These are phyloP conservation scores for Eulacestoma nigropectus DNA, from an alignment of 2,113 vertebrate species.

Conservation along the genomic window DNA sequence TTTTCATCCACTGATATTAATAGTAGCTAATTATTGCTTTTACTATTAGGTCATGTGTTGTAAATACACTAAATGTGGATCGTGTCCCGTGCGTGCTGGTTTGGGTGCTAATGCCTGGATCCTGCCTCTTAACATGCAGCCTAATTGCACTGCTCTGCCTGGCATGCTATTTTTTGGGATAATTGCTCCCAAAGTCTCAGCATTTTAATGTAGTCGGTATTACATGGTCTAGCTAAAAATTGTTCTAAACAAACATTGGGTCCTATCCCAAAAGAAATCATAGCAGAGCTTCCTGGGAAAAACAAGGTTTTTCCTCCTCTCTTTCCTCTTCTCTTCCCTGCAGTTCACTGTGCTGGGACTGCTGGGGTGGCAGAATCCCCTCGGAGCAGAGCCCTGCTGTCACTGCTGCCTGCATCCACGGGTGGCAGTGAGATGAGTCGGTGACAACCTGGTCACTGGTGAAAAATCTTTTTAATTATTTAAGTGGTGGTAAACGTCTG, in stretches of 20 bases:
- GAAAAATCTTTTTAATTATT: slow-evolving; percentile 65
- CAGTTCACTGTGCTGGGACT: background rate
- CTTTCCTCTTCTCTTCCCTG: background rate
- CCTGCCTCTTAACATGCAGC: slow-evolving; percentile 20
- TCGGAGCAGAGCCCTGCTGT: background rate
- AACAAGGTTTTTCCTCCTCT: background rate
- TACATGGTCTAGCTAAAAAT: background rate
- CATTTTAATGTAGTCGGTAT: background rate
- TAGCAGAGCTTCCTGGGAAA: background rate
- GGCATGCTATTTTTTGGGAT: slow-evolving; percentile 16
- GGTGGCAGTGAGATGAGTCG: background rate
- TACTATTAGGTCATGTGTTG: slow-evolving; percentile 39
- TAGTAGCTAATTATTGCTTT: slow-evolving; percentile 57
- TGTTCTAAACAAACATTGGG: background rate
- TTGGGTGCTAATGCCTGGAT: slow-evolving; percentile 4
- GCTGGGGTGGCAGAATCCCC: background rate
- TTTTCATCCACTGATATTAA: slow-evolving; percentile 23
- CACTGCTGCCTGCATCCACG: background rate
- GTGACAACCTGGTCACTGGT: slow-evolving; percentile 44
- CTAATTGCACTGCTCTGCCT: slow-evolving; percentile 20
- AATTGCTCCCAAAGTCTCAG: slow-evolving; percentile 43
- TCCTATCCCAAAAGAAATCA: background rate
- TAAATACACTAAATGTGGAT: slow-evolving; percentile 19
- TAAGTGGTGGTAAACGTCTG: slow-evolving; percentile 24
- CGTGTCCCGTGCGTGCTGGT: background rate